Percentiles rank a stretch among this genome's conserved stretches.
These are phyloP conservation scores for Amblyjoppa fuscipennis DNA, from an alignment of 2,888 invertebrate genomes.

Conservation along the genomic window DNA sequence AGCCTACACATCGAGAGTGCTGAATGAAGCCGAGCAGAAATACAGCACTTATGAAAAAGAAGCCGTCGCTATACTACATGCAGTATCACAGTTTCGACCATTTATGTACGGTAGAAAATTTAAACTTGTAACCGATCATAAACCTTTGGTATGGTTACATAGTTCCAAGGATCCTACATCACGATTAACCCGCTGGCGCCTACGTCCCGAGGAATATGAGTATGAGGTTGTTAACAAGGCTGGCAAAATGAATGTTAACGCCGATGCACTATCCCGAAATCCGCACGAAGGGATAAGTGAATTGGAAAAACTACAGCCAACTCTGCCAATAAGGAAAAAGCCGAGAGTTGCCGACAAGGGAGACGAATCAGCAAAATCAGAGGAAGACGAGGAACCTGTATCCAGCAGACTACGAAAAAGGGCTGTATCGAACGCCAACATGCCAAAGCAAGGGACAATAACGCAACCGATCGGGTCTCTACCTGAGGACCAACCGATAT, in stretches of 20 bases:
- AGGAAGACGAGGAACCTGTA: conserved; percentile 1
- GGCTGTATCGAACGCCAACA: background rate
- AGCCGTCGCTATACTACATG: too few relatives aligned
- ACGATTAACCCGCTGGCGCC: conserved; percentile 56
- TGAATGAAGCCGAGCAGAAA: too few relatives aligned
- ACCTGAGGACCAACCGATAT: background rate
- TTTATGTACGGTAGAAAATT: conserved; percentile 54
- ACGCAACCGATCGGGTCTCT: background rate
- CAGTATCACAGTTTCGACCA: background rate
- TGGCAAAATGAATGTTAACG: background rate
- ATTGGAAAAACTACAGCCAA: background rate
- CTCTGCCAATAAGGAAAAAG: background rate
- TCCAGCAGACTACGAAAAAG: background rate
- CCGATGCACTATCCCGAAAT: background rate
- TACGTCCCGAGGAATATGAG: conserved; percentile 57
- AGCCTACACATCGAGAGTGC: too few relatives aligned
- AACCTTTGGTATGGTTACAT: conserved; percentile 50
- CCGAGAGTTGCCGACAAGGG: background rate
- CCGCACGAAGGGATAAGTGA: background rate
- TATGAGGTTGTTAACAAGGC: conserved; percentile 47
- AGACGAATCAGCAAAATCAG: background rate
- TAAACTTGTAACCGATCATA: conserved; percentile 51
- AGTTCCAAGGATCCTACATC: conserved; percentile 55
- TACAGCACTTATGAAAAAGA: too few relatives aligned
- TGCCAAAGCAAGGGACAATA: background rate